Base-by-base conservation (phyloP, 2,113 vertebrate species). In the Conger conger region DNA sequence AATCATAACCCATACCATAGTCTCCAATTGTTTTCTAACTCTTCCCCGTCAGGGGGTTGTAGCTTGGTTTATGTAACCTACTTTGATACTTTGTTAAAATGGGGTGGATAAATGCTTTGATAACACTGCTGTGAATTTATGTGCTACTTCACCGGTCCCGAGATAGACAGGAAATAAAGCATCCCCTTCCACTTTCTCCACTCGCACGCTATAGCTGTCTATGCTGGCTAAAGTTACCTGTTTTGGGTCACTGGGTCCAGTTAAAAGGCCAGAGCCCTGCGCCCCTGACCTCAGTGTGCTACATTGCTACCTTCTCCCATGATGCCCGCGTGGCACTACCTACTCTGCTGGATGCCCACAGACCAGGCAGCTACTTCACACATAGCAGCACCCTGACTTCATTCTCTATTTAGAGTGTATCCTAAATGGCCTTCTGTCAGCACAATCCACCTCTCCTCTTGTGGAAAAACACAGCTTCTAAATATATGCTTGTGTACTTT, bases 391-490 rank as follows among this genome's bases (percentile, higher is more conserved):
- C 83, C 85, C 85, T 94, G 91, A 93, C 90, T 91, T 93, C 91
- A 90, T 90, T 90, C 93, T 91, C 93, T 93, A 91, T 88, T 92
- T 89, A 87, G 89, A 86, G 83, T 89, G 89, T 88, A 91, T 91
- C 90, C 88, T 79, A 53, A 73, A 36, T 36, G 33, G 33, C 30
- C 73, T 83, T 78, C 82, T 73, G 76, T 36, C 73, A 54, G 68
- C 20, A 8, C 73, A 23, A 30, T 23, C 23, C 23, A 63, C 68
- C 82, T 85, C 84, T 92, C 85, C 87, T 88, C 42, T 40, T 63
- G 83, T 92, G 93, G 93, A 94, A 93, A 92, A 94, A 92, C 88
- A 93, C 87, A 36, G 86, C 42, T 79, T 84, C 84, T 90, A 89
- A 85, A 93, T 90, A 93, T 92, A 90, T 85, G 36, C 35, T 53